These are phyloP conservation scores for Diglossa cyanea DNA, from an alignment of 2,797 vertebrate species.

Conservation along the genomic window DNA sequence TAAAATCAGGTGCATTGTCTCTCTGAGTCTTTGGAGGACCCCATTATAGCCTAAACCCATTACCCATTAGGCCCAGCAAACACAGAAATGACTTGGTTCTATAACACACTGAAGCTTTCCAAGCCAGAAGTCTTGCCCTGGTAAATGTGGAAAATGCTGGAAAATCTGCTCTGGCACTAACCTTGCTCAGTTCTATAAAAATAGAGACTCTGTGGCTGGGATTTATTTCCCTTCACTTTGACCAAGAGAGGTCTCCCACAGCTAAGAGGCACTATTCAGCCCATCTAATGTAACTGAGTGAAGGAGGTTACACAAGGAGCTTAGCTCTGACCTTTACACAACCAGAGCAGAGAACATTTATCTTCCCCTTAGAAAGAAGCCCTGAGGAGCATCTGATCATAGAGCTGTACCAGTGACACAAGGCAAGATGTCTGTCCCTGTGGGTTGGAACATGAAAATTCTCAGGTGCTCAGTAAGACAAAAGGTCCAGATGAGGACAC, in stretches of 20 bases:
- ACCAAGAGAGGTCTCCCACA: not conserved
- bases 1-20: not conserved
- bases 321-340: not conserved
- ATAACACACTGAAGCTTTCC: not conserved
- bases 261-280: not conserved
- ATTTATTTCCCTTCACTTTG: not conserved
- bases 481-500: not conserved
- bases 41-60: not conserved
- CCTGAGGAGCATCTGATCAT: accelerated
- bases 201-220: not conserved
- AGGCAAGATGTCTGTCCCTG: not conserved
- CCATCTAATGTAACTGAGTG: not conserved
- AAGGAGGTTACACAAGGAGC: not conserved
- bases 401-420: not conserved
- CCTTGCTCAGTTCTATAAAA: not conserved
- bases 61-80: not conserved
- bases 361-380: not conserved
- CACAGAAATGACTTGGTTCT: not conserved
- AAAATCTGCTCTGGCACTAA: not conserved
- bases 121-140: not conserved
- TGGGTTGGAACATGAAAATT: not conserved
- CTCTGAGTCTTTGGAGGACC: not conserved
- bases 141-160: not conserved
- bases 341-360: not conserved
- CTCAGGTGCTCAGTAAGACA: not conserved